Percentiles rank a stretch among this genome's conserved stretches.
Evolutionary conservation across 2,888 invertebrate species (phyloP).

Genomic region (Lucinisca nassula): DNA sequence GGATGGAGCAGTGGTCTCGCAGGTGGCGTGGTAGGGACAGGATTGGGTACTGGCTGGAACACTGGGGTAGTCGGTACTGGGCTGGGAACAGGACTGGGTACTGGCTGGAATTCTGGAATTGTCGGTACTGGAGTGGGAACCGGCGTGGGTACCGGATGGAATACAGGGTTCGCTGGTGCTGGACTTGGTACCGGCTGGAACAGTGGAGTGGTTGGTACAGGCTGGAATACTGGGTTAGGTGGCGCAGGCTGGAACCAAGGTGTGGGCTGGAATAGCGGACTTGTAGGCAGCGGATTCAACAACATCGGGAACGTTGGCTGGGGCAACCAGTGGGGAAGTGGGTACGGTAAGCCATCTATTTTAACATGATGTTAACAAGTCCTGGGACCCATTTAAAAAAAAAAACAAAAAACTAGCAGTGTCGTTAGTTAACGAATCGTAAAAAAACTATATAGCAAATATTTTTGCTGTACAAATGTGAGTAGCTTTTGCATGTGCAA

Average conservation of each 20-base stretch:
- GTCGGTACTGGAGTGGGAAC: neutral
- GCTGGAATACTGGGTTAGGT: neutral
- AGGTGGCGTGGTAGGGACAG: neutral
- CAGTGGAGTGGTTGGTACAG: neutral
- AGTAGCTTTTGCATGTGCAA: too few relatives aligned
- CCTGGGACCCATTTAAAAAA: too few relatives aligned
- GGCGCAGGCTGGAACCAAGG: neutral
- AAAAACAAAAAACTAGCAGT: too few relatives aligned
- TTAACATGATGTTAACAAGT: neutral
- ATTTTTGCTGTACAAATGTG: too few relatives aligned
- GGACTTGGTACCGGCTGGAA: neutral
- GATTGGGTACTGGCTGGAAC: neutral
- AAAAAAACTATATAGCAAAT: too few relatives aligned
- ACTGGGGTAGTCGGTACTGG: neutral
- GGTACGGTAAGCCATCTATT: neutral
- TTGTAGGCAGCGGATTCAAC: neutral
- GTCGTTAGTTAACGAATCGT: too few relatives aligned
- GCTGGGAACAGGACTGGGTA: neutral
- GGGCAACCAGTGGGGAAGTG: neutral
- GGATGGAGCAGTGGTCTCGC: neutral
- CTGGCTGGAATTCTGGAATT: neutral
- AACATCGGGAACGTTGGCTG: neutral
- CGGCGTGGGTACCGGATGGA: neutral
- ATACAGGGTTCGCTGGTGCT: neutral
- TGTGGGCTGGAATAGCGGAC: neutral